Evolutionary conservation across 2,888 invertebrate species (phyloP), one percentile per base, ranked within the genome.

Genomic region (Salpingus planirostris): DNA sequence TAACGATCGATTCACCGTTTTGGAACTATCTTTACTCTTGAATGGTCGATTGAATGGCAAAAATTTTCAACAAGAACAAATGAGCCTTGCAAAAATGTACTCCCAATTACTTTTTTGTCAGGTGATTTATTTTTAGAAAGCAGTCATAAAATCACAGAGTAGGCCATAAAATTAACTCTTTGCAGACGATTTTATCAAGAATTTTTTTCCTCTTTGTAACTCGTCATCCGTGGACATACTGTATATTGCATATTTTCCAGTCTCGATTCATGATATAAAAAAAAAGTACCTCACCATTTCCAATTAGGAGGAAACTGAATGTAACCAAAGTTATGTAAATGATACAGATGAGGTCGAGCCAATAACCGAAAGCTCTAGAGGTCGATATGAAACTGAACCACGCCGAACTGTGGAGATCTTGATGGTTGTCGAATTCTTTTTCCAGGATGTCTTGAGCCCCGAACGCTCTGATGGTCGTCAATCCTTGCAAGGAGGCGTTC

Each of bases 361-460:
- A 88, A 54, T 92, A 86, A 1, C 92, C 95, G 55, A 97, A 92
- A 47, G 96, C 93, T 39, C 95, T 78, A 11, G 88, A 87, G 3
- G 88, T 83, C 0, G 87, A 77, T 31, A 97, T 78, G 62, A 91
- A 92, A 52, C 90, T 69, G 58, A 80, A 95, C 84, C 89, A 96
- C 3, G 95, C 84, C 1, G 93, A 85, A 31, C 91, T 88, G 57
- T 96, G 92, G 3, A 84, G 57, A 56, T 87, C 86, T 59, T 87
- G 86, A 52, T 85, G 82, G 43, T 74, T 74, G 51, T 88, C 88
- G 51, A 90, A 89, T 59, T 88, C 87, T 15, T 73, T 66, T 25
- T 78, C 76, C 24, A 95, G 76, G 12, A 82, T 76, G 31, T 77
- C 72, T 57, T 90, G 83, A 0, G 88, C 88, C 4, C 78, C 76